Evolutionary conservation across 2,113 vertebrate species (phyloP), one percentile per base, ranked within the genome.

Genomic region (Phodopus roborovskii): DNA sequence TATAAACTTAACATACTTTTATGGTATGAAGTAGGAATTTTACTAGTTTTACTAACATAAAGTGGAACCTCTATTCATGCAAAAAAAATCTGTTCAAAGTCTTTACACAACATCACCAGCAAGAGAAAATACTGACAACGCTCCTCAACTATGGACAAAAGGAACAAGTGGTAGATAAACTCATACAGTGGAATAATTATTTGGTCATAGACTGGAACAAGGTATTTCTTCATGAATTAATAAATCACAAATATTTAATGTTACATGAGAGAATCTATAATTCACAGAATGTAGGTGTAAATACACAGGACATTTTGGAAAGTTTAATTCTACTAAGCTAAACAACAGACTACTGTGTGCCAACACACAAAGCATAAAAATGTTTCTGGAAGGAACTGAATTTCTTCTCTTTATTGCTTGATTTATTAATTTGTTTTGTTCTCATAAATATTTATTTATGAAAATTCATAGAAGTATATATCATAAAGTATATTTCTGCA

Each of bases 1-100:
- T 81, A 84, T 56, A 86, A 77, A 96, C 81, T 62, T 92, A 89
- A 53, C 8, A 85, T 66, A 45, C 10, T 62, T 39, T 74, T 66
- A 73, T 36, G 15, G 58, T 62, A 85, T 85, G 64, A 74, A 94
- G 7, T 50, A 36, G 22, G 66, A 82, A 82, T n/a, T 39, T 36
- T 12, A 82, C 58, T 82, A 26, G 33, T 39, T 92, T 92, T 68
- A 75, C 36, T 68, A 30, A 87, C 20, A 62, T 70, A 90, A 94
- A 70, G 82, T 81, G 15, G 79, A 92, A 50, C 6, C 12, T 89
- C 56, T 20, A 15, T 48, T 64, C 9, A 68, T 78, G 92, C 24
- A 53, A 50, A 79, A 89, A 19, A 26, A 64, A 56, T 9, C 13
- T 88, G 16, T 68, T 88, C 7, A 92, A 15, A 60, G 68, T 20